Percentiles rank a stretch among this genome's conserved stretches.
These are phyloP conservation scores for Mesochorus sp. DNA, from an alignment of 2,888 invertebrate genomes.

Conservation along the genomic window DNA sequence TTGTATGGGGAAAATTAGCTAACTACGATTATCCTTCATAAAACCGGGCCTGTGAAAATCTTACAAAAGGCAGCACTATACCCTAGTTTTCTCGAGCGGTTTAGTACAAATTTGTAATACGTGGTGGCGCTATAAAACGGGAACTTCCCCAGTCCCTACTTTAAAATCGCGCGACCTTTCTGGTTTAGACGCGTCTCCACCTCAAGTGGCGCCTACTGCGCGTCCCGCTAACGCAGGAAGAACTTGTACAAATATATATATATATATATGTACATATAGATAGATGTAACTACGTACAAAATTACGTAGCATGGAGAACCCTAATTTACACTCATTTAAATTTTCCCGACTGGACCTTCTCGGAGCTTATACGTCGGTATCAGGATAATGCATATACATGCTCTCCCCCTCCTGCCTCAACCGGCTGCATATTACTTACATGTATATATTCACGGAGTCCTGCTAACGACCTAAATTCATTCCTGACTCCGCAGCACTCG, in stretches of 20 bases:
- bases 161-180: slow-evolving; percentile 15
- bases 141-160: not conserved
- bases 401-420: not conserved
- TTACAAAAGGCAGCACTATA: too few species aligned
- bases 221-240: slow-evolving; percentile 9
- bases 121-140: not conserved
- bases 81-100: too few species aligned
- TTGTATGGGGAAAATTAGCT: too few species aligned
- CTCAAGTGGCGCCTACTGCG: not conserved
- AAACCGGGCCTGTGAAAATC: too few species aligned
- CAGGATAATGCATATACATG: slow-evolving; percentile 53
- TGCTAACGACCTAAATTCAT: slow-evolving; percentile 65
- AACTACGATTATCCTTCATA: too few species aligned
- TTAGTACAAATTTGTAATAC: too few species aligned
- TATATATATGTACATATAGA: slow-evolving; percentile 11
- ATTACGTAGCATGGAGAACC: slow-evolving; percentile 40
- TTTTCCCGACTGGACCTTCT: slow-evolving; percentile 59
- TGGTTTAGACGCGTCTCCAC: slow-evolving; percentile 25
- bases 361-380: slow-evolving; percentile 49
- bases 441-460: slow-evolving; percentile 43
- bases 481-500: slow-evolving; percentile 63
- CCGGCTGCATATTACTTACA: not conserved
- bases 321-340: slow-evolving; percentile 65
- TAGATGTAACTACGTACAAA: slow-evolving; percentile 36
- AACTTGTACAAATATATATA: not conserved